These are phyloP conservation scores for Fragum sueziense DNA, from an alignment of 2,888 invertebrate genomes.

Conservation along the genomic window DNA sequence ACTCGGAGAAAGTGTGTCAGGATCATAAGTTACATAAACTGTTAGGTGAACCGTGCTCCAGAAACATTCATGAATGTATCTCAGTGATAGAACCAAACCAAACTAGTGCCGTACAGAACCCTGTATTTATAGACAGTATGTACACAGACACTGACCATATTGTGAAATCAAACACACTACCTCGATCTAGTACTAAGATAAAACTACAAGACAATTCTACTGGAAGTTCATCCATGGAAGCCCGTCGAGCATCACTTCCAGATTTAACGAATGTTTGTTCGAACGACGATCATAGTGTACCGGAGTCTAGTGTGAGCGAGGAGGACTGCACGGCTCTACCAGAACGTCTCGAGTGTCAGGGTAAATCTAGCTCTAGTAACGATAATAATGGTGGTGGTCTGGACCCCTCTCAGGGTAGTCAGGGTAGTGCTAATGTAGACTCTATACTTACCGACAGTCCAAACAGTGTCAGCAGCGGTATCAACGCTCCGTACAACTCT, in stretches of 20 bases:
- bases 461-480: constrained; percentile 74
- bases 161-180: constrained; percentile 67
- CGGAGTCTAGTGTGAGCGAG: constrained; percentile 58
- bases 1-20: constrained; percentile 50
- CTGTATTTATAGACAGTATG: constrained; percentile 64
- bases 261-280: constrained; percentile 62
- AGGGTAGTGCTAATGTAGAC: constrained; percentile 66
- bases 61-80: constrained; percentile 55
- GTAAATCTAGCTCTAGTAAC: constrained; percentile 73
- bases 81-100: constrained; percentile 63
- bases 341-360: constrained; percentile 69
- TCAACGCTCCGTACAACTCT: constrained; percentile 75
- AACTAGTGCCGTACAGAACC: constrained; percentile 58
- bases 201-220: constrained; percentile 65
- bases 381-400: constrained; percentile 47
- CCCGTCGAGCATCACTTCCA: constrained; percentile 64
- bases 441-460: constrained; percentile 77
- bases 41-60: constrained; percentile 61
- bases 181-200: constrained; percentile 69
- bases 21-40: constrained; percentile 62
- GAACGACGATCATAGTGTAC: constrained; percentile 62
- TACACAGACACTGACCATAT: constrained; percentile 55
- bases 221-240: constrained; percentile 67
- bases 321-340: constrained; percentile 61
- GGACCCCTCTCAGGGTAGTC: constrained; percentile 24